phyloP scores from a whole-genome alignment of 1,140 invertebrate genomes.

The Leptopilina clavipes region DNA sequence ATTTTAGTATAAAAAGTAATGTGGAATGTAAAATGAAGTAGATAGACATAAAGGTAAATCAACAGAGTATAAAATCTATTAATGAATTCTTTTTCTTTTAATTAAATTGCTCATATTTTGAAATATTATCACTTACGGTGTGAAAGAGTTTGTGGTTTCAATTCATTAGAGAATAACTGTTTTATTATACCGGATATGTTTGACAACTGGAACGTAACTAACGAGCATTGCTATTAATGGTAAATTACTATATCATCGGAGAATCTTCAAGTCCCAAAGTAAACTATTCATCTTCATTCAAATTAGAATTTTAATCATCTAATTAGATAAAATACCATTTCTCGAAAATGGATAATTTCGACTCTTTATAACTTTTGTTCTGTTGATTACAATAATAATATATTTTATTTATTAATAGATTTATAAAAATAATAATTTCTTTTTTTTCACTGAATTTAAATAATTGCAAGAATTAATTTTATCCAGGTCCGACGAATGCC shows the following conservation, averaged over 20 bases:
- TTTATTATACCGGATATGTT: conserved; percentile 33
- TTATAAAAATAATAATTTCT: too few relatives aligned
- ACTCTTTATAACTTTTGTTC: not conserved
- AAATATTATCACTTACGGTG: conserved; percentile 12
- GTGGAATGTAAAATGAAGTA: not conserved
- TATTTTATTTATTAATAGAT: too few relatives aligned
- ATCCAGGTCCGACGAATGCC: conserved; percentile 69
- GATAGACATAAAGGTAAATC: not conserved
- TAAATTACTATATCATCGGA: conserved; percentile 21
- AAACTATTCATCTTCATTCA: not conserved
- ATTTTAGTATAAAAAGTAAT: not conserved
- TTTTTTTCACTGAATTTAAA: not conserved
- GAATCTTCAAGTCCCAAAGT: not conserved
- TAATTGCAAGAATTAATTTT: not conserved
- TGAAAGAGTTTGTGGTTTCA: conserved; percentile 10
- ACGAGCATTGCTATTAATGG: conserved; percentile 25
- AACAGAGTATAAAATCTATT: not conserved
- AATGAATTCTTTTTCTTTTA: not conserved
- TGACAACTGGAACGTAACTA: conserved; percentile 48
- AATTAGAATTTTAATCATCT: not conserved
- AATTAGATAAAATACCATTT: not conserved
- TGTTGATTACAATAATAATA: not conserved
- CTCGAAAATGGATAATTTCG: not conserved
- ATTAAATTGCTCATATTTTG: conserved; percentile 2
- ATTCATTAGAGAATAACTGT: conserved; percentile 25